Conservation (phyloP, 1,140 invertebrate genomes). For the Trachymyrmex cornetzi region DNA sequence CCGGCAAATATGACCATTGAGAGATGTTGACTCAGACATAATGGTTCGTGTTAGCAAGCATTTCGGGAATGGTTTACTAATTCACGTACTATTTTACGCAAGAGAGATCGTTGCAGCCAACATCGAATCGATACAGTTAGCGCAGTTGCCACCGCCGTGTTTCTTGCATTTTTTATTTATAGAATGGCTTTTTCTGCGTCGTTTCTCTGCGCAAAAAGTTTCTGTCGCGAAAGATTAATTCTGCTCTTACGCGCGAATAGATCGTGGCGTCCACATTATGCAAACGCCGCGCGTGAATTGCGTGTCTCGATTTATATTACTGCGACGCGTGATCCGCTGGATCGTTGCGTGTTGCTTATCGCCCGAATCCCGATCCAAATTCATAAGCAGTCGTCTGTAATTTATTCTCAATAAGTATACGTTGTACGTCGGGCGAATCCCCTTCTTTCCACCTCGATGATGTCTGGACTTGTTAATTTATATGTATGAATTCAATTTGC, state of each 20-base stretch:
- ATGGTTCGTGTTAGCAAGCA: neutral
- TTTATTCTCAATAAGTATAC: slow-evolving; percentile 51
- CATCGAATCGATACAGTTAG: neutral
- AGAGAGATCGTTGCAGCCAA: neutral
- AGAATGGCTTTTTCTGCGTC: neutral
- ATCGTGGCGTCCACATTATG: slow-evolving; percentile 22
- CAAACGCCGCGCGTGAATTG: slow-evolving; percentile 5
- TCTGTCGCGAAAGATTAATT: slow-evolving; percentile 23
- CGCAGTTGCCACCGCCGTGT: neutral
- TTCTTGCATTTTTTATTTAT: slow-evolving; percentile 8
- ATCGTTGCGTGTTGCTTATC: slow-evolving; percentile 62
- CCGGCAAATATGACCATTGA: neutral
- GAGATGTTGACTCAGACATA: slow-evolving; percentile 1
- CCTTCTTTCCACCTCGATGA: neutral
- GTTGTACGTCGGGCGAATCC: neutral
- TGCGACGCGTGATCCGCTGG: neutral
- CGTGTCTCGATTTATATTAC: slow-evolving; percentile 31
- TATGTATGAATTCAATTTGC: slow-evolving; percentile 36
- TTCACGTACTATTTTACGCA: neutral
- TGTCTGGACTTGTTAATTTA: slow-evolving; percentile 24
- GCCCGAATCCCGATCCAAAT: slow-evolving; percentile 42
- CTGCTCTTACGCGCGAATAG: slow-evolving; percentile 11
- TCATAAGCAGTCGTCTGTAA: slow-evolving; percentile 53
- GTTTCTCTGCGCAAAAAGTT: neutral
- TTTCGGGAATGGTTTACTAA: neutral